These are phyloP conservation scores for Chanos chanos DNA, from an alignment of 2,797 vertebrate species.

Conservation along the genomic window DNA sequence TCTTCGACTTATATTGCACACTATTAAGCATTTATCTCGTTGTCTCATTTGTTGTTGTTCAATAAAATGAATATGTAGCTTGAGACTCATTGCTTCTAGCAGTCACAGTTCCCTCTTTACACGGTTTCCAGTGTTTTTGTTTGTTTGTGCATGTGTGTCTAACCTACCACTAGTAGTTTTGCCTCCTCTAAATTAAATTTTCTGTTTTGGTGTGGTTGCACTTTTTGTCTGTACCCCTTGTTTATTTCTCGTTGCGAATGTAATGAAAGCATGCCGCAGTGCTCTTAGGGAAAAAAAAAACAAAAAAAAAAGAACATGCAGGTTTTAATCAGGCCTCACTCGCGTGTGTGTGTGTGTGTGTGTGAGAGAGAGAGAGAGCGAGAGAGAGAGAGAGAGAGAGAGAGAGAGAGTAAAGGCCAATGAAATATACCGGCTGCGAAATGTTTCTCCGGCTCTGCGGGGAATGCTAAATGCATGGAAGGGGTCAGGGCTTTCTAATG, in stretches of 20 bases:
- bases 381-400: conserved; percentile 4
- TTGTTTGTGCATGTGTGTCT: neutral
- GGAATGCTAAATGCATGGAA: conserved; percentile 72
- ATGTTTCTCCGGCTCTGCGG: conserved; percentile 67
- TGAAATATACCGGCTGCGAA: conserved; percentile 44
- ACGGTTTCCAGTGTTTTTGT: neutral
- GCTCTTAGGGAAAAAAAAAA: conserved; percentile 47
- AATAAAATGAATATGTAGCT: no score
- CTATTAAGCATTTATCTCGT: no score
- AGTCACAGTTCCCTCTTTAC: no score
- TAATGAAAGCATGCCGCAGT: conserved; percentile 59
- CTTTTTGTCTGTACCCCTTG: conserved; percentile 70
- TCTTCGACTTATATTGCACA: no score
- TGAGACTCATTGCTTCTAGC: no score
- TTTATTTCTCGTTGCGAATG: conserved; percentile 72
- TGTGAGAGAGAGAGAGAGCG: no score
- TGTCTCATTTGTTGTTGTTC: no score
- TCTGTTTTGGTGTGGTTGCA: conserved; percentile 39
- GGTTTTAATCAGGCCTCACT: conserved; percentile 74
- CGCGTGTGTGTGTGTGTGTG: neutral
- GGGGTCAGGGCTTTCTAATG: conserved; percentile 79
- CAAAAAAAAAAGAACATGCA: conserved; percentile 30
- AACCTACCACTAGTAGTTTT: neutral
- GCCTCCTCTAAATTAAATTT: neutral
- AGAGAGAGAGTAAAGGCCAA: neutral